Conservation (phyloP, 1,140 invertebrate genomes). For the Pseudoatta argentina region DNA sequence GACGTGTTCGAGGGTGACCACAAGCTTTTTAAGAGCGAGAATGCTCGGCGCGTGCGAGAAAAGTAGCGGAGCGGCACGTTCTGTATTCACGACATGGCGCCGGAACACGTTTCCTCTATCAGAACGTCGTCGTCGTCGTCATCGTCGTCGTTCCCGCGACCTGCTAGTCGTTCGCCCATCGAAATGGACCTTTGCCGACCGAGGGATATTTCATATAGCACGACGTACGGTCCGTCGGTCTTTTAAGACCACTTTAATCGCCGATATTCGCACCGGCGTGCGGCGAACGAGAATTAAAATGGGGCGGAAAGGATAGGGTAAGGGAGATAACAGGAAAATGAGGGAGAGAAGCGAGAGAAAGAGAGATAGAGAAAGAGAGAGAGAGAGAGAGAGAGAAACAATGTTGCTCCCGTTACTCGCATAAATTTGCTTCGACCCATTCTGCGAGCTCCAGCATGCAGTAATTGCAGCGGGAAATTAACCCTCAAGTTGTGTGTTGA, state of each 20-base stretch:
- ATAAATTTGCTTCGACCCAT: conserved; percentile 59
- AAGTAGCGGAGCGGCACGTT: conserved; percentile 21
- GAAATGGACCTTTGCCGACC: conserved; percentile 49
- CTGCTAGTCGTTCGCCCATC: conserved; percentile 15
- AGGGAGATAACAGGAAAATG: neutral
- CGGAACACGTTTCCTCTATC: conserved; percentile 57
- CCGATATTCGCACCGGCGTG: conserved; percentile 45
- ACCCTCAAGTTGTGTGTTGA: conserved; percentile 37
- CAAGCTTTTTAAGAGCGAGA: conserved; percentile 29
- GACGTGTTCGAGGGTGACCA: conserved; percentile 26
- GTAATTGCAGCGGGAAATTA: conserved; percentile 55
- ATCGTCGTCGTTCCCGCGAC: neutral
- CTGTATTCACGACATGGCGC: conserved; percentile 47
- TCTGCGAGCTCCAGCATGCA: conserved; percentile 14
- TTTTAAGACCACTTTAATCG: conserved; percentile 70
- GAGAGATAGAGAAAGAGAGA: neutral
- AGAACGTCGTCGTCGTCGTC: conserved; percentile 35
- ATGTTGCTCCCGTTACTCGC: conserved; percentile 38
- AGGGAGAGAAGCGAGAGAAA: neutral
- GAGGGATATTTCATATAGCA: conserved; percentile 57
- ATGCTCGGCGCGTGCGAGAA: conserved; percentile 50
- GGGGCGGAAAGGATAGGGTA: conserved; percentile 17
- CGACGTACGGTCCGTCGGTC: conserved; percentile 28
- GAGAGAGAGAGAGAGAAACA: conserved; percentile 14
- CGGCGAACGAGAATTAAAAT: conserved; percentile 56